Evolutionary conservation across 2,113 vertebrate species (phyloP), one percentile per base, ranked within the genome.

Genomic region (Eonycteris spelaea): DNA sequence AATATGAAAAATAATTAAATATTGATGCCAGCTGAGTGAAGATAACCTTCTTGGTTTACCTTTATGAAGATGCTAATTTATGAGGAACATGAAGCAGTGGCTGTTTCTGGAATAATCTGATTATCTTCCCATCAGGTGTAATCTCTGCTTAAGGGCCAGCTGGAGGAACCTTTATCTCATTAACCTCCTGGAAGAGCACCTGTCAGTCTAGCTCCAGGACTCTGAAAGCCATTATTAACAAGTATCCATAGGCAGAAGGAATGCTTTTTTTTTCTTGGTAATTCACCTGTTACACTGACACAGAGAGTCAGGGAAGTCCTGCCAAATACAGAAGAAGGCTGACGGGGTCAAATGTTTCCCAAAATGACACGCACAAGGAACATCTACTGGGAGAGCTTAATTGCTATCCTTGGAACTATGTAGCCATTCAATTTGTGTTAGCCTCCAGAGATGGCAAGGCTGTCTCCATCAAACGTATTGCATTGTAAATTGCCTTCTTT

Each of bases 51-150:
- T n/a, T 35, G 92, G 33, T 83, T 92, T 95, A 68, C 40, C 71
- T 78, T 74, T 40, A 11, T 26, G 35, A 77, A 22, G 65, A 86
- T 91, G 85, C 26, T 70, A 94, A 94, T 98, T 97, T 98, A 85
- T 94, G 98, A 89, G 97, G 94, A 94, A 96, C 94, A 87, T 48
- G 94, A 98, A 98, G 97, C 97, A 98, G 97, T 97, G 98, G 98
- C 98, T 97, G 98, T 99, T 99, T 99, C 98, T 97, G 98, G 99
- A 99, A 99, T 99, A 99, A 99, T 99, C 99, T 99, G 98, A 98
- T 99, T 99, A 99, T 99, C 99, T 99, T 97, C 98, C 98, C 96
- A 98, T 99, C 99, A 99, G 99, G 99, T 99, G 98, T 99, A 99
- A 99, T 99, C 99, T 99, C 97, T 98, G 93, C 98, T 99, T 99